Evolutionary conservation across 2,113 vertebrate species (phyloP), one percentile per base, ranked within the genome.

Genomic region (Zapornia atra): DNA sequence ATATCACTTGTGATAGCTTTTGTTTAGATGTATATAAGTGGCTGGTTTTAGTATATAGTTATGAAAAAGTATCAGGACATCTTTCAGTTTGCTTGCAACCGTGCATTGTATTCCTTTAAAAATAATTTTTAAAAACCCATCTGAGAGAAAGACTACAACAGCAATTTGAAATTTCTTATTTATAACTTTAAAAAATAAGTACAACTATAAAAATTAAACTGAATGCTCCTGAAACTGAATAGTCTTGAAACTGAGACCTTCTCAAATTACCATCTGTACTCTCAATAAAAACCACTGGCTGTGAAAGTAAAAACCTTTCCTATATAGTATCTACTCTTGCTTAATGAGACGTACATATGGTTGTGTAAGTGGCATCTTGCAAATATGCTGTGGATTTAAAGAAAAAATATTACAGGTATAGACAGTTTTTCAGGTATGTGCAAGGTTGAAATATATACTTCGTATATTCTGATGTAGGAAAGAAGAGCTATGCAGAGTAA

Each of bases 1-100:
- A 51, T 51, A 71, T 38, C 68, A 56, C 9, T 19, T 65, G 12
- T 69, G 25, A 53, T 38, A 69, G 46, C n/a, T 53, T 77, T 72
- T 72, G 4, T 80, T 88, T 70, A 61, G 10, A 34, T 21, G 10
- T 16, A 28, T 69, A 5, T 33, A 69, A 76, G 9, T 53, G 25
- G 3, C 6, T 57, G 11, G 4, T 79, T 80, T 68, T 38, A 77
- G 7, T 25, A 12, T 29, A 48, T 0, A 0, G 6, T 40, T 60
- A 44, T 4, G 1, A 83, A 83, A 54, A 88, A 24, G 7, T n/a
- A 33, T 26, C 0, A 26, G 5, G 4, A 9, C 51, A 34, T 73
- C 22, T 64, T 77, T 68, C 22, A 46, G 5, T 68, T 80, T 63
- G 25, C 10, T 16, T 59, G 38, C 5, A 68, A 48, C 12, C 64